Base-by-base conservation (phyloP, 2,113 vertebrate genomes). In the Cryptotis parvus region DNA sequence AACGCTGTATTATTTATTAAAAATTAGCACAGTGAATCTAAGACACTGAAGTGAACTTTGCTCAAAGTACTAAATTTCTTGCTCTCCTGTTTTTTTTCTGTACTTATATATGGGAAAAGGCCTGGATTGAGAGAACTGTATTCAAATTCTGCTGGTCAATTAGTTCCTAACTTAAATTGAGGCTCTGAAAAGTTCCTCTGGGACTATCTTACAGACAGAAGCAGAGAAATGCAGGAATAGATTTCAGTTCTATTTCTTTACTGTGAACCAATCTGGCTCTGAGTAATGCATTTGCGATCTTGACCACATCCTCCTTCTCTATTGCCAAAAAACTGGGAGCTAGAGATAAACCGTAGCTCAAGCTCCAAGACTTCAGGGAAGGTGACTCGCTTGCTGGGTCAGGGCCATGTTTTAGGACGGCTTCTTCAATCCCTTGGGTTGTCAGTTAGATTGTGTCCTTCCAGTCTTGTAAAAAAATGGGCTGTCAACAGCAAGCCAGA, bases 281-380 rank as follows among this genome's bases (percentile, higher is more conserved):
- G 93, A 95, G 93, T 95, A 95, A 96, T 95, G 84, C 76, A 52
- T 95, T 80, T 95, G 93, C 8, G 76, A 97, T 94, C 58, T 90
- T 95, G 78, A 96, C 96, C 96, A 96, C 95, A 97, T 96, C 96
- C 96, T 96, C 79, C 16, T 84, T 8, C 73, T 82, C 84, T 39
- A 78, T 27, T 92, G 95, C 95, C 96, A 96, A 91, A 90, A 90
- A 95, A 85, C 81, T 93, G 78, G 65, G 94, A 33, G 58, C 37
- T 31, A 91, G 93, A 95, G 94, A 96, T 95, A 92, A 96, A 96
- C 93, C 93, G 75, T 91, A 86, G 85, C 69, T 85, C 72, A 68
- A 85, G 58, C 85, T 94, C 72, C 39, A 90, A 89, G 92, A 80
- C 70, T 92, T 93, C 16, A 35, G 92, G 85, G 90, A 94, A 93